Conservation (phyloP, 1,140 invertebrate species). For the Conus ventricosus region DNA sequence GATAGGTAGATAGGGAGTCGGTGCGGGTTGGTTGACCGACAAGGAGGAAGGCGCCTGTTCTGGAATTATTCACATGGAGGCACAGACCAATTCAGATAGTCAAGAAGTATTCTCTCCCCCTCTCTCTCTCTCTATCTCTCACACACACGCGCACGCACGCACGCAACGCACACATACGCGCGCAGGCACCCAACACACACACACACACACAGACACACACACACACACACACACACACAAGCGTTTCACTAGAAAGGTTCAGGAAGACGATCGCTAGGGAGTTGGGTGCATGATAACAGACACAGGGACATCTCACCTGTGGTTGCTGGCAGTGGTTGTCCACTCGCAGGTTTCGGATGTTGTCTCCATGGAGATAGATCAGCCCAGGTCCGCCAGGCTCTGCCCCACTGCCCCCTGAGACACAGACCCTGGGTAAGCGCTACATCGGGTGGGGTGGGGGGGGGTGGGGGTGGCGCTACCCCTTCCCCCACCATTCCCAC, state of each 20-base stretch:
- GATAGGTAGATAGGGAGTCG: no score
- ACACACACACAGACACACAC: constrained; percentile 2
- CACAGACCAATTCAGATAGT: no score
- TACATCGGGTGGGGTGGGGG: no score
- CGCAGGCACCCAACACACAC: not conserved
- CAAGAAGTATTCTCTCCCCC: no score
- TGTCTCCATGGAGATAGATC: constrained; percentile 48
- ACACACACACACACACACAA: not conserved
- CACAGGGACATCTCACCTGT: constrained; percentile 29
- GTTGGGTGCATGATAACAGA: no score
- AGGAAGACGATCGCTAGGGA: not conserved
- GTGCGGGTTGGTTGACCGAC: no score
- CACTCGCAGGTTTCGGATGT: constrained; percentile 47
- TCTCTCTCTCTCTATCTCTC: no score
- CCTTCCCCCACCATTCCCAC: no score
- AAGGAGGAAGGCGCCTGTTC: no score
- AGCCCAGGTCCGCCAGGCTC: constrained; percentile 58
- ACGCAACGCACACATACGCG: not conserved
- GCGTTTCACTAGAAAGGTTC: not conserved
- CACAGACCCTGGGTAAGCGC: not conserved
- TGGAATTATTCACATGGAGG: no score
- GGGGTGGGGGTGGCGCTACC: no score
- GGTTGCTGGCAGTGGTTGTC: constrained; percentile 60
- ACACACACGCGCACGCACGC: no score
- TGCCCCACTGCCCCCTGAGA: constrained; percentile 44